Evolutionary conservation across 2,888 invertebrate species (phyloP), one percentile per base, ranked within the genome.

Genomic region (Apocheima hispidaria): DNA sequence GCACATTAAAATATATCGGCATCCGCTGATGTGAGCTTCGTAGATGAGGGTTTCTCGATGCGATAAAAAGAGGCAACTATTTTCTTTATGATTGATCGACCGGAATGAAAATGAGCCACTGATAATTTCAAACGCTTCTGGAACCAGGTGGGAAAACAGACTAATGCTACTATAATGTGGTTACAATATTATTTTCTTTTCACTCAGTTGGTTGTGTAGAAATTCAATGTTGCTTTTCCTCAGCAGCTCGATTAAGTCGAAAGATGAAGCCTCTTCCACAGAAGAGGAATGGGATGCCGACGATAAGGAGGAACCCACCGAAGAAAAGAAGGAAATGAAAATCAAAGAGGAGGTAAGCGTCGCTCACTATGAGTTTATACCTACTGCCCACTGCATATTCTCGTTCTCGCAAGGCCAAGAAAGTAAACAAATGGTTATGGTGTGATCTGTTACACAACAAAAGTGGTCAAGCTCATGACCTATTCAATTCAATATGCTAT

Each of bases 251-350:
- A 81, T 88, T 57, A 92, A 92, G 72, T 90, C 91, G 50, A 92
- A 92, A 68, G 91, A 90, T 61, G 92, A 92, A 40, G 92, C 91
- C 40, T 90, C 92, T 12, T 90, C 92, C 1, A 92, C 92, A 35
- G 92, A 92, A 72, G 92, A 92, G 69, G 92, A 92, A 63, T 92
- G 92, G 92, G 92, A 92, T 73, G 86, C 83, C 16, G 92, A 92
- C 73, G 92, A 92, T 10, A 90, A 92, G 62, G 92, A 89, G 49
- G 90, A 90, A 65, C 74, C 73, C 26, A 72, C 82, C 46, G 93
- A 91, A 70, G 91, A 91, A 60, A 88, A 86, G 54, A 89, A 90
- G 54, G 92, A 92, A 65, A 33, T 73, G 1, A 90, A 89, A 70
- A 78, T 75, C 7, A 55, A 60, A 51, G 60, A 60, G 21, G 60